A percentile compares a stretch with the other conserved stretches of the same genome.
phyloP scores from a whole-genome alignment of 2,113 vertebrate species.

The Nerophis ophidion region DNA sequence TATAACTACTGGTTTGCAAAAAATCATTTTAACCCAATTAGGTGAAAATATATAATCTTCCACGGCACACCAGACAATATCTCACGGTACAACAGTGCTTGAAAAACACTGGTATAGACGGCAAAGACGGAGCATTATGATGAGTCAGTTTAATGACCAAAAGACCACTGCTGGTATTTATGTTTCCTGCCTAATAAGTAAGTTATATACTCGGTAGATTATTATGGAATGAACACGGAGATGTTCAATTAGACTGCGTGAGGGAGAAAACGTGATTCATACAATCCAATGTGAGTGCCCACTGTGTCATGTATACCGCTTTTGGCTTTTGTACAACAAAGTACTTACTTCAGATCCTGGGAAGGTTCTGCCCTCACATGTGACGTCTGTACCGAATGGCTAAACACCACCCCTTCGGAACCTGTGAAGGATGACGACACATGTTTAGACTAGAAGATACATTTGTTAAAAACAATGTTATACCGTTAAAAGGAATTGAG shows the following conservation, averaged over 20 bases:
- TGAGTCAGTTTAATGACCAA: too few relatives aligned
- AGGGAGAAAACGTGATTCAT: background rate
- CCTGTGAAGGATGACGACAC: slow-evolving; percentile 66
- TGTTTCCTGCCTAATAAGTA: background rate
- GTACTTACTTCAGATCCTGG: slow-evolving; percentile 90
- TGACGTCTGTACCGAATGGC: slow-evolving; percentile 94
- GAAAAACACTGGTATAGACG: background rate
- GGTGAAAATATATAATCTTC: too few relatives aligned
- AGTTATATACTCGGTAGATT: background rate
- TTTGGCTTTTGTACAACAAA: background rate
- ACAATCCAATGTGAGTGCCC: background rate
- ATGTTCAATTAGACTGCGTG: background rate
- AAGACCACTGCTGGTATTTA: background rate
- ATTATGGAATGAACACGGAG: background rate
- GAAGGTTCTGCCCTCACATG: slow-evolving; percentile 94
- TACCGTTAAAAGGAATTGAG: background rate
- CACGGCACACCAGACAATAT: too few relatives aligned
- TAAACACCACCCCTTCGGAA: slow-evolving; percentile 94
- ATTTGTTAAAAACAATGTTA: background rate
- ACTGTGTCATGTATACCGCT: background rate
- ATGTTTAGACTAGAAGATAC: background rate
- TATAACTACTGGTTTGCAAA: too few relatives aligned
- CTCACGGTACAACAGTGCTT: too few relatives aligned
- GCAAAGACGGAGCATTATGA: too few relatives aligned
- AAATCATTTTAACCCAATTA: too few relatives aligned